Evolutionary conservation across 2,888 invertebrate genomes (phyloP).

Genomic region (Macaria notata): DNA sequence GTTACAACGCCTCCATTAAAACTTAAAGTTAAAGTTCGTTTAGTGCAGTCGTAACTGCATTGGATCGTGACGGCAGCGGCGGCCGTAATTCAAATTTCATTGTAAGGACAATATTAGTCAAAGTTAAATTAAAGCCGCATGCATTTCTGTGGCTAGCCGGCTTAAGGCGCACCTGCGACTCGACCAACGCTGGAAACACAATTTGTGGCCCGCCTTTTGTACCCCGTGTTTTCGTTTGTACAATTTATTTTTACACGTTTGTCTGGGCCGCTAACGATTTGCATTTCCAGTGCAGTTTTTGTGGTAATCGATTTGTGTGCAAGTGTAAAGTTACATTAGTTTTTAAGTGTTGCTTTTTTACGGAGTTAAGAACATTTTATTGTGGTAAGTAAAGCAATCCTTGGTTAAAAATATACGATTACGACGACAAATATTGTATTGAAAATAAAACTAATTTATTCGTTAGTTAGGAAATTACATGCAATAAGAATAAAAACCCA

Average conservation of each 20-base stretch:
- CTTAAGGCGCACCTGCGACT: conserved; percentile 72
- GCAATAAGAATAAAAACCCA: too few relatives aligned
- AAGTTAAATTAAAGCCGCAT: conserved; percentile 79
- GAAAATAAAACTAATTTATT: too few relatives aligned
- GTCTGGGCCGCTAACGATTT: conserved; percentile 36
- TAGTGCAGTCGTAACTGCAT: conserved; percentile 31
- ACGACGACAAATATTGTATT: too few relatives aligned
- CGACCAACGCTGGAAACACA: conserved; percentile 66
- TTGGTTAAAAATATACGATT: too few relatives aligned
- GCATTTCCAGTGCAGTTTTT: conserved; percentile 5
- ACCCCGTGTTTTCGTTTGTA: conserved; percentile 65
- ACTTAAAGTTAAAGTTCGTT: conserved; percentile 23
- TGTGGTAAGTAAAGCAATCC: too few relatives aligned
- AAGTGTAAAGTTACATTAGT: too few relatives aligned
- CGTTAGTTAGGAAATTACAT: too few relatives aligned
- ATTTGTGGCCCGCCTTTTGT: conserved; percentile 71
- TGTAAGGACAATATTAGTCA: conserved; percentile 69
- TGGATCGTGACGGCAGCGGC: conserved; percentile 27
- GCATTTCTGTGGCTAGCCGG: conserved; percentile 64
- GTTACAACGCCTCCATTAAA: conserved; percentile 23
- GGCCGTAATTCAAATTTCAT: conserved; percentile 57
- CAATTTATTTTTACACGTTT: conserved; percentile 58
- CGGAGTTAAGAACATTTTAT: too few relatives aligned
- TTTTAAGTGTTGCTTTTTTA: too few relatives aligned
- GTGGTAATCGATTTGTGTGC: too few relatives aligned